Percentiles rank a stretch among this genome's conserved stretches.
Evolutionary conservation across 2,888 invertebrate genomes (phyloP).

Genomic region (Campaea margaritaria): DNA sequence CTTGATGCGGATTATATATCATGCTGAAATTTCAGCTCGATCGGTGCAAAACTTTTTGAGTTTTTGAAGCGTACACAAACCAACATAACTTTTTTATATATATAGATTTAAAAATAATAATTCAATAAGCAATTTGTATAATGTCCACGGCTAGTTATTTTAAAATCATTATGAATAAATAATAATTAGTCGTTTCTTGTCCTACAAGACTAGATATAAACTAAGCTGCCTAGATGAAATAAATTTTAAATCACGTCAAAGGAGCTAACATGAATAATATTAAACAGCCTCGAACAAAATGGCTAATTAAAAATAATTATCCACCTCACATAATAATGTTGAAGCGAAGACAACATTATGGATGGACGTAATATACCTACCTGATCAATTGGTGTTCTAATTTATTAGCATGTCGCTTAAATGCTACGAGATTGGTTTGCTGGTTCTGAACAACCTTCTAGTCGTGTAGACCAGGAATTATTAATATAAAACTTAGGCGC

Average conservation of each 20-base stretch:
- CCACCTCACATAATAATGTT: conserved; percentile 35
- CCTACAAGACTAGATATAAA: conserved; percentile 33
- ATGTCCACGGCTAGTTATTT: too few relatives aligned
- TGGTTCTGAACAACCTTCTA: conserved; percentile 22
- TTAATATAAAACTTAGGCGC: conserved; percentile 16
- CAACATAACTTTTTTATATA: too few relatives aligned
- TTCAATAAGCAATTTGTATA: too few relatives aligned
- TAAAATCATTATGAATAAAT: not conserved
- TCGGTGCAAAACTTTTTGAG: too few relatives aligned
- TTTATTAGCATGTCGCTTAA: conserved; percentile 45
- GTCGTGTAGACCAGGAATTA: conserved; percentile 5
- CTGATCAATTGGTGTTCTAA: conserved; percentile 48
- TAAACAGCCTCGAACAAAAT: conserved; percentile 32
- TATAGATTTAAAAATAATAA: too few relatives aligned
- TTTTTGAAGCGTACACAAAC: too few relatives aligned
- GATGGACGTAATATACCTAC: conserved; percentile 41
- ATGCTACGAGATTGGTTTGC: conserved; percentile 39
- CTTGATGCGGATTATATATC: too few relatives aligned
- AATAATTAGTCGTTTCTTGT: conserved; percentile 16
- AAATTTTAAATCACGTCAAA: conserved; percentile 36
- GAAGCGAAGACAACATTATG: conserved; percentile 39
- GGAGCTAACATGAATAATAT: conserved; percentile 26
- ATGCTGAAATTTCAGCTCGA: too few relatives aligned
- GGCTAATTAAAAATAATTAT: conserved; percentile 47
- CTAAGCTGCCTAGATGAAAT: conserved; percentile 33